Conservation (phyloP, 2,888 invertebrate species). For the Habrosyne pyritoides region DNA sequence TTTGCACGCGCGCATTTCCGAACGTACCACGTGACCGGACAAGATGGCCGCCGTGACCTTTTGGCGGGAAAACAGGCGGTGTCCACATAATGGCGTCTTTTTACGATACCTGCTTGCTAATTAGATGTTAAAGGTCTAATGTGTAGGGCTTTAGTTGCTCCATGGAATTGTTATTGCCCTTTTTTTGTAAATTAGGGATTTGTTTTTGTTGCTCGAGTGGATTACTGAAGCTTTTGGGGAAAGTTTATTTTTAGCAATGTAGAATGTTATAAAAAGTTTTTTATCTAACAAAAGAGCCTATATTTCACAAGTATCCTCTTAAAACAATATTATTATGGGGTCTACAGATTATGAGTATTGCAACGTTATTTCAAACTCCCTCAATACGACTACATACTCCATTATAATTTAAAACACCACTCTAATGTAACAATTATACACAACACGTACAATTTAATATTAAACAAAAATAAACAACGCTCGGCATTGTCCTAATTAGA, state of each 20-base stretch:
- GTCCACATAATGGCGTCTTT: slow-evolving; percentile 76
- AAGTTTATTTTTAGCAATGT: not conserved
- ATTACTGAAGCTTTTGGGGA: not conserved
- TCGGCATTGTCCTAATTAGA: slow-evolving; percentile 60
- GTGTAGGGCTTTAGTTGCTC: slow-evolving; percentile 75
- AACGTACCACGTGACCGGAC: slow-evolving; percentile 56
- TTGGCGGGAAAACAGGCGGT: slow-evolving; percentile 71
- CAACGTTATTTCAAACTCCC: not conserved
- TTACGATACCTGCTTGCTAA: slow-evolving; percentile 83
- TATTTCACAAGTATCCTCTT: too few relatives aligned
- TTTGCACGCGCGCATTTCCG: slow-evolving; percentile 77
- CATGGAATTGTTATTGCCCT: slow-evolving; percentile 68
- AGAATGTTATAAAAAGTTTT: not conserved
- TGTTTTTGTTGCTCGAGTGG: slow-evolving; percentile 54
- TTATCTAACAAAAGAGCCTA: not conserved
- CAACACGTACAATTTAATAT: slow-evolving; percentile 33
- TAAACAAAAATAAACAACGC: slow-evolving; percentile 60
- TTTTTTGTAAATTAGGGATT: slow-evolving; percentile 64
- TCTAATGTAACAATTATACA: slow-evolving; percentile 18
- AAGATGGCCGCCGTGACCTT: slow-evolving; percentile 70
- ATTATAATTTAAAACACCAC: slow-evolving; percentile 21
- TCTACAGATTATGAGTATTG: not conserved
- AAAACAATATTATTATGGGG: not conserved
- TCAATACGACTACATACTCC: slow-evolving; percentile 15
- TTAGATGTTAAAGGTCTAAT: slow-evolving; percentile 80